Evolutionary conservation across 1,140 invertebrate species (phyloP).

Genomic region (Halesus radiatus): DNA sequence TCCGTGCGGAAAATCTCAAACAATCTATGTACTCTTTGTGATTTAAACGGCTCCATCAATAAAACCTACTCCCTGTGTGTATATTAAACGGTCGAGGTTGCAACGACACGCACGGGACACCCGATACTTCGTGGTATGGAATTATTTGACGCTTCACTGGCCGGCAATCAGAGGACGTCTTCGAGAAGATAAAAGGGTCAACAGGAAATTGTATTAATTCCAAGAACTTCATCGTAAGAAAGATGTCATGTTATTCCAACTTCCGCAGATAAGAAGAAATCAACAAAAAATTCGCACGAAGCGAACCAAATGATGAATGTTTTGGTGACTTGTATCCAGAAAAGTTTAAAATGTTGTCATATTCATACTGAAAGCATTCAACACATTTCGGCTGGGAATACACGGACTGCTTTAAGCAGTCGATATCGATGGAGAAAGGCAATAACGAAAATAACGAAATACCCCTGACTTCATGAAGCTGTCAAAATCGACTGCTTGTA

Average conservation of each 20-base stretch:
- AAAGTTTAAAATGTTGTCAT: too few relatives aligned
- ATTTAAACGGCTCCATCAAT: conserved; percentile 6
- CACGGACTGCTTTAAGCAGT: too few relatives aligned
- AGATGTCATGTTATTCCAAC: background rate
- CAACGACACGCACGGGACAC: conserved; percentile 14
- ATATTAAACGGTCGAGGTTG: too few relatives aligned
- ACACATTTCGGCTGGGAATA: background rate
- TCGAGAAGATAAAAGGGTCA: background rate
- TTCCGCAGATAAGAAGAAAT: background rate
- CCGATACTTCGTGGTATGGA: conserved; percentile 13
- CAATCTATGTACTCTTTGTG: background rate
- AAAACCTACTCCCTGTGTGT: too few relatives aligned
- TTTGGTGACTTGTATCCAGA: background rate
- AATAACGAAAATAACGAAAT: too few relatives aligned
- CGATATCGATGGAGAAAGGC: too few relatives aligned
- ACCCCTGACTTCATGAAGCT: too few relatives aligned
- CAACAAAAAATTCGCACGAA: background rate
- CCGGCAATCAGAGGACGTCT: background rate
- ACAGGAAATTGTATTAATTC: background rate
- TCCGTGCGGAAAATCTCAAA: conserved; percentile 21
- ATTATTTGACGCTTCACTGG: conserved; percentile 24
- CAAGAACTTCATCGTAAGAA: too few relatives aligned
- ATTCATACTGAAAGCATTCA: too few relatives aligned
- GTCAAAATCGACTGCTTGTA: too few relatives aligned
- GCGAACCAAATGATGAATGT: background rate